Evolutionary conservation across 2,888 invertebrate species (phyloP), one percentile per base, ranked within the genome.

Genomic region (Agriopis marginaria): DNA sequence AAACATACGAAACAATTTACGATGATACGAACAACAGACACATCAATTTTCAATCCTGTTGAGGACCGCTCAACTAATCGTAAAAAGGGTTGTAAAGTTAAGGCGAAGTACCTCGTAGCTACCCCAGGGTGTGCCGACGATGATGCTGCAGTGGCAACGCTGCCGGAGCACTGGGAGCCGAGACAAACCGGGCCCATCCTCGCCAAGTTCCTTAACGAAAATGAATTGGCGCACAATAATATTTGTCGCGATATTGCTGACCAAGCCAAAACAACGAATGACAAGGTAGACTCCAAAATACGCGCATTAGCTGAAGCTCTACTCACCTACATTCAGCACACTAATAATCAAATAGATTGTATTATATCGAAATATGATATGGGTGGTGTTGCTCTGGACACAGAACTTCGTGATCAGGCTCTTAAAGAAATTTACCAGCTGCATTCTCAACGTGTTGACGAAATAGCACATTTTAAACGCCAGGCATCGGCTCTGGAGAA

Each of bases 131-230:
- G 88, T 72, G 73, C 85, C 4, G 84, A 88, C 17, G 92, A 93
- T 71, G 73, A 78, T 7, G 84, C 84, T 49, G 92, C 89, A 1
- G 91, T 91, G 0, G 87, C 89, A 2, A 71, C 84, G 0, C 76
- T 93, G 45, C 93, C 93, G 6, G 83, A 88, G 8, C 70, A 86
- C 3, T 91, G 89, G 91, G 72, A 76, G 5, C 91, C 91, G 9
- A 79, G 75, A 54, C 86, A 76, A 39, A 82, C 89, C 11, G 89
- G 92, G 0, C 77, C 87, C 3, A 82, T 82, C 45, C 88, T 93
- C 10, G 76, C 74, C 3, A 87, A 89, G 50, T 93, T 89, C 68
- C 79, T 93, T 0, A 84, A 86, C 75, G 73, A 89, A 74, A 81
- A 84, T 40, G 82, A 88, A 77, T 68, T 80, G 63, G 79, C 85